Conservation (phyloP, 1,140 invertebrate genomes). For the Saccostrea echinata region DNA sequence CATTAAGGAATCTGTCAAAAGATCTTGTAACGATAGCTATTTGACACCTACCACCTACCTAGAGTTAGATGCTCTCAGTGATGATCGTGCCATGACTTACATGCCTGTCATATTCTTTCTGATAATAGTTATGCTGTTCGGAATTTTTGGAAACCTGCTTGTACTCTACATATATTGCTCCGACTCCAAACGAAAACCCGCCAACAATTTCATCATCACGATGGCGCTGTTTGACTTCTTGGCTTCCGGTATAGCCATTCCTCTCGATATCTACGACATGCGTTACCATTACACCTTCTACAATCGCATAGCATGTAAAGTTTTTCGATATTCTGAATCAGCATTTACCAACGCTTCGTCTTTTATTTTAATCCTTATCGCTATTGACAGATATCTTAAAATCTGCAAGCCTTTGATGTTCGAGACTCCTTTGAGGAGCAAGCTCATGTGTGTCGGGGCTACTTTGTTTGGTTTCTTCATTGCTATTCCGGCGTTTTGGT, state of each 20-base stretch:
- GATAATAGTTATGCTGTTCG: slow-evolving; percentile 62
- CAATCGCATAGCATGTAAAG: slow-evolving; percentile 66
- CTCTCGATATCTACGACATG: slow-evolving; percentile 70
- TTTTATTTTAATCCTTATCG: slow-evolving; percentile 69
- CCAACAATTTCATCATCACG: slow-evolving; percentile 70
- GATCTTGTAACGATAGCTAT: background rate
- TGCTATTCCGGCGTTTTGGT: slow-evolving; percentile 49
- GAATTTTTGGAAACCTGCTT: slow-evolving; percentile 67
- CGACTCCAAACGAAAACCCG: slow-evolving; percentile 65
- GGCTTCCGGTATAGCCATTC: slow-evolving; percentile 68
- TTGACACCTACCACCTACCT: background rate
- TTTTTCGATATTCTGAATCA: slow-evolving; percentile 63
- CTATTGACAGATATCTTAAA: slow-evolving; percentile 72
- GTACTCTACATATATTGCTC: slow-evolving; percentile 69
- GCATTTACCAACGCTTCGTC: slow-evolving; percentile 66
- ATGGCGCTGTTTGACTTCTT: slow-evolving; percentile 73
- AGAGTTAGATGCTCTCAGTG: slow-evolving; percentile 45
- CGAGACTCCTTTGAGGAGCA: slow-evolving; percentile 58
- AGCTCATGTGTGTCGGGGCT: slow-evolving; percentile 62
- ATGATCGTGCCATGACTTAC: slow-evolving; percentile 62
- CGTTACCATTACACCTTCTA: slow-evolving; percentile 70
- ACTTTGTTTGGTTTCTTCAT: slow-evolving; percentile 48
- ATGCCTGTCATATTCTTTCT: slow-evolving; percentile 69
- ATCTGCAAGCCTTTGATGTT: slow-evolving; percentile 68
- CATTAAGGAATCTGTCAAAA: too few species aligned